These are phyloP conservation scores for Athene noctua DNA, from an alignment of 2,113 vertebrate species.

Conservation along the genomic window DNA sequence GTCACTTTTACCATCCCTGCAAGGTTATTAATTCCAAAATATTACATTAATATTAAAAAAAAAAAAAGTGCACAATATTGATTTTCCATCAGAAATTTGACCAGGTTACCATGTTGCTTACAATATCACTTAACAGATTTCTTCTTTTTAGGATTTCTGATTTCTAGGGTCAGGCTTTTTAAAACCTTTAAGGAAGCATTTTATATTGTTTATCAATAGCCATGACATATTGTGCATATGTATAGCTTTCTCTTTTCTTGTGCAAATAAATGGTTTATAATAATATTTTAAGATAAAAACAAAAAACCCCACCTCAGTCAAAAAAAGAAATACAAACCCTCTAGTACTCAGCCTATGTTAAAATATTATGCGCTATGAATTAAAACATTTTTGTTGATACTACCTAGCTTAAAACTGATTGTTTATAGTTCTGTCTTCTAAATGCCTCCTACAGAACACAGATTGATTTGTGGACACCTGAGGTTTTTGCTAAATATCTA, in stretches of 20 bases:
- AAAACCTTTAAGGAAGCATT: neutral
- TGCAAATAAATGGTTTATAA: neutral
- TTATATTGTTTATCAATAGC: neutral
- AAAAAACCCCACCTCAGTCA: neutral
- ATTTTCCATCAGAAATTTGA: neutral
- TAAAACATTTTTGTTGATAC: neutral
- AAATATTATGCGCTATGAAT: neutral
- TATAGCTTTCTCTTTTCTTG: neutral
- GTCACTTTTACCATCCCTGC: neutral
- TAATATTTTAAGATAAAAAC: neutral
- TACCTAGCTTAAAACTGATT: neutral
- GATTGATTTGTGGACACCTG: neutral
- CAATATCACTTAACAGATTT: neutral
- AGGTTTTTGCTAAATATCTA: neutral
- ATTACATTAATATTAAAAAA: neutral
- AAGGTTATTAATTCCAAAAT: neutral
- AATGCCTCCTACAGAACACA: neutral
- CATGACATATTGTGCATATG: neutral
- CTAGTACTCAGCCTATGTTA: neutral
- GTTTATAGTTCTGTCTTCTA: neutral
- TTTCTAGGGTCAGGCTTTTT: neutral
- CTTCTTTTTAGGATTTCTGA: neutral
- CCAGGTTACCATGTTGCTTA: neutral
- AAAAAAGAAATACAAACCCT: neutral
- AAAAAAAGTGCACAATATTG: neutral